Base-by-base conservation (phyloP, 2,888 invertebrate species). In the Oscheius sp. region DNA sequence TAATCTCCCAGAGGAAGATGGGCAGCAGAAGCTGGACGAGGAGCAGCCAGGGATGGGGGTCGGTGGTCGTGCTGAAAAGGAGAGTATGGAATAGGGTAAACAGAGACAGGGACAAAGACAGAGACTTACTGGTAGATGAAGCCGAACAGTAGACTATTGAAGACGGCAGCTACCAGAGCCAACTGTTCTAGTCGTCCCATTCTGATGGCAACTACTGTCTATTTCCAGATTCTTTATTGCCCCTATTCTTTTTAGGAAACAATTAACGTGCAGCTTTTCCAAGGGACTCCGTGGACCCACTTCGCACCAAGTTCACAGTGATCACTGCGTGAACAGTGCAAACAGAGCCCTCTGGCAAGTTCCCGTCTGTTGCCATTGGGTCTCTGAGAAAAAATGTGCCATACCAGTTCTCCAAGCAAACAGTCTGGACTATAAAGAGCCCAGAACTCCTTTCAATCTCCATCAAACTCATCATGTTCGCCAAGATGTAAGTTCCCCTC, bases 401-500 rank as follows among this genome's bases (percentile, higher is more conserved):
- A 7, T 42, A 42, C 42, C 42, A 42, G 42, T 42, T 42, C 7
- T 42, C 0, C 42, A 42, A 42, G 42, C 42, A 42, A 42, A 42
- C 7, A 42, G 42, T 42, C 42, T 42, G 42, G 42, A 42, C 42
- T 42, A 42, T 42, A 42, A 42, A 42, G 42, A 42, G 42, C 7
- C 42, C 4, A 42, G 42, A 42, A 42, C 7, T 42, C 42, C 7
- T 7, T 42, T 5, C 42, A 42, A 21, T 42, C 7, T 0, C 42
- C 42, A 42, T 42, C 42, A 55, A 68, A 42, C 47, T 35, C 42
- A 55, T 32, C n/a, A 68, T 68, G 68, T 68, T 68, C 68, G 53
- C 68, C 68, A 68, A 68, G 60, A 70, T 59, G 70, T 70, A 32
- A 59, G 70, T 59, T 48, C 48, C 32, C 33, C 29, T 21, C 10